Conservation (phyloP, 2,888 invertebrate species). For the Colostygia pectinataria region DNA sequence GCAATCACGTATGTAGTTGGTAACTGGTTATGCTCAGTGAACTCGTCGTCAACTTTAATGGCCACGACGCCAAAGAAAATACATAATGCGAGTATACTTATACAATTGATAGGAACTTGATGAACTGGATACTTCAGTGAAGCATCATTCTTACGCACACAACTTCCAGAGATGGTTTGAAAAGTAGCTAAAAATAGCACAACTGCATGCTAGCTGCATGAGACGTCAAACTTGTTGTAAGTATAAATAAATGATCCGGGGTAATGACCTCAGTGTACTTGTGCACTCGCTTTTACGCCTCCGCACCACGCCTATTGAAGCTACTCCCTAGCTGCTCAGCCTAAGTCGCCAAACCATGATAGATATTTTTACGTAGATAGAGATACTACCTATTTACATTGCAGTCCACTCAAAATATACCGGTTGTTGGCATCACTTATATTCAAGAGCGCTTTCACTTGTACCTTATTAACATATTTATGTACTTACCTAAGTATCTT, state of each 20-base stretch:
- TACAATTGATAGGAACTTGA: no score
- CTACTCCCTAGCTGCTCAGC: not conserved
- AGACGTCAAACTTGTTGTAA: not conserved
- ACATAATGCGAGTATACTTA: no score
- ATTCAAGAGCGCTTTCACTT: conserved; percentile 58
- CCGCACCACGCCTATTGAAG: not conserved
- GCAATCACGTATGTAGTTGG: no score
- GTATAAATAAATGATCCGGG: not conserved
- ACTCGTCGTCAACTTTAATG: no score
- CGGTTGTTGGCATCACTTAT: conserved; percentile 46
- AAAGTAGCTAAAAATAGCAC: not conserved
- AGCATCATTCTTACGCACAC: not conserved
- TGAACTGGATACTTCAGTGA: no score
- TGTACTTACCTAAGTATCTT: not conserved
- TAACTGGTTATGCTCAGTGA: no score
- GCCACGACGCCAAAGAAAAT: no score
- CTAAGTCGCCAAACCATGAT: not conserved
- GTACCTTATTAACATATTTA: conserved; percentile 44
- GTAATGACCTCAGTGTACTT: not conserved
- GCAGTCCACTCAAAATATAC: conserved; percentile 21
- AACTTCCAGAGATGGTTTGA: not conserved
- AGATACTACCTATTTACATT: not conserved
- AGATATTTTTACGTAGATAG: not conserved
- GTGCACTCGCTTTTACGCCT: not conserved
- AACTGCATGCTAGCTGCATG: not conserved